Conservation (phyloP, 2,113 vertebrate genomes). For the Alaudala cheleensis region DNA sequence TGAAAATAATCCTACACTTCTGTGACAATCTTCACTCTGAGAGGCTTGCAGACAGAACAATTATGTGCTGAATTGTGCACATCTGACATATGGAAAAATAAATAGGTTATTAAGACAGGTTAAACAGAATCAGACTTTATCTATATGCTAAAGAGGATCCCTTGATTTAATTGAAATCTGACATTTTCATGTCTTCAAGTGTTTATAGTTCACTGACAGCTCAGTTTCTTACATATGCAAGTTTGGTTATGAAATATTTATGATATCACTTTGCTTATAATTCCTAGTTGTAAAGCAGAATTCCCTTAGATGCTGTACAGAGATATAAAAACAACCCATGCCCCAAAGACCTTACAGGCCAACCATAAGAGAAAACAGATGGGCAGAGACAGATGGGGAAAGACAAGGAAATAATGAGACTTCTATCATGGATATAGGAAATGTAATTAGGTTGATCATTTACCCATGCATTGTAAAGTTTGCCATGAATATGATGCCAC, state of each 20-base stretch:
- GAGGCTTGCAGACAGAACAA: neutral
- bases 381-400: conserved; percentile 45
- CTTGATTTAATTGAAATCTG: neutral
- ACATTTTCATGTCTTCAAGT: neutral
- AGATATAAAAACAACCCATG: neutral
- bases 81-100: neutral
- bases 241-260: neutral
- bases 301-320: neutral
- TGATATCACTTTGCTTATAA: neutral
- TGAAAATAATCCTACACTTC: neutral
- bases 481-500: neutral
- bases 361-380: conserved; percentile 32
- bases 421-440: neutral
- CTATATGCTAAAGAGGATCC: neutral
- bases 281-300: neutral
- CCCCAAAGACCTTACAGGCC: neutral
- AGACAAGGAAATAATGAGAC: conserved; percentile 40
- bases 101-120: neutral
- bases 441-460: conserved; percentile 8
- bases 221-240: neutral
- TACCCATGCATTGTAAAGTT: neutral
- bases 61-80: neutral
- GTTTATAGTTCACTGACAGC: neutral
- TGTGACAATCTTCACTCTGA: neutral
- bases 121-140: neutral